phyloP scores from a whole-genome alignment of 2,113 vertebrate genomes.

The Tenrec ecaudatus region DNA sequence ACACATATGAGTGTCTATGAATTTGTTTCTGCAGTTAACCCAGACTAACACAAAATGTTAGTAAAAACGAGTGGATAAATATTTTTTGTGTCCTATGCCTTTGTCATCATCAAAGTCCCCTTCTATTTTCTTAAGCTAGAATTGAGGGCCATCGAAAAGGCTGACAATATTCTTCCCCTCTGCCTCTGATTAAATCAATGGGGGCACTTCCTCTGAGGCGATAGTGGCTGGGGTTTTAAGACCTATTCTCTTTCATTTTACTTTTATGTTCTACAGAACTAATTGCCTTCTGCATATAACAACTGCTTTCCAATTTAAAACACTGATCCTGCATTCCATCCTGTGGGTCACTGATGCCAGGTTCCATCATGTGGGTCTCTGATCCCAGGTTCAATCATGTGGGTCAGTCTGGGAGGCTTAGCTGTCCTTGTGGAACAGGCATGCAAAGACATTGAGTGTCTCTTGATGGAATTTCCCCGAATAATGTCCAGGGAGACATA shows the following conservation, averaged over 20 bases:
- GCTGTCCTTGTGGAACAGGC: neutral
- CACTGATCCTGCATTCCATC: neutral
- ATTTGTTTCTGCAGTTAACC: no score
- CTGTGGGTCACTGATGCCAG: neutral
- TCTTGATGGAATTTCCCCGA: slow-evolving; percentile 51
- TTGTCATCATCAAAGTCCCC: neutral
- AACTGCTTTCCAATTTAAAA: slow-evolving; percentile 33
- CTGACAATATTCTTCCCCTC: neutral
- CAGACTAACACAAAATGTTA: no score
- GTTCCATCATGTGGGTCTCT: slow-evolving; percentile 1
- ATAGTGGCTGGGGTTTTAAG: slow-evolving; percentile 30
- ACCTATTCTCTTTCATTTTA: neutral
- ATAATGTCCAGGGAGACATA: neutral
- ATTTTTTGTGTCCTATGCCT: neutral
- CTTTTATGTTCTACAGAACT: slow-evolving; percentile 34
- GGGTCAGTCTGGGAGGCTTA: slow-evolving; percentile 39
- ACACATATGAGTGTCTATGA: no score
- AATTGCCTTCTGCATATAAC: slow-evolving; percentile 24
- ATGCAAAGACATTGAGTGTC: neutral
- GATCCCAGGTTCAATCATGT: neutral
- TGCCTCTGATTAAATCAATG: neutral
- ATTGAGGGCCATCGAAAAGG: neutral
- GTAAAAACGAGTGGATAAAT: neutral
- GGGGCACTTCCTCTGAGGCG: neutral
- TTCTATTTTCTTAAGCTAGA: neutral